These are phyloP conservation scores for Tetragonula clypearis DNA, from an alignment of 1,140 invertebrate genomes.

Conservation along the genomic window DNA sequence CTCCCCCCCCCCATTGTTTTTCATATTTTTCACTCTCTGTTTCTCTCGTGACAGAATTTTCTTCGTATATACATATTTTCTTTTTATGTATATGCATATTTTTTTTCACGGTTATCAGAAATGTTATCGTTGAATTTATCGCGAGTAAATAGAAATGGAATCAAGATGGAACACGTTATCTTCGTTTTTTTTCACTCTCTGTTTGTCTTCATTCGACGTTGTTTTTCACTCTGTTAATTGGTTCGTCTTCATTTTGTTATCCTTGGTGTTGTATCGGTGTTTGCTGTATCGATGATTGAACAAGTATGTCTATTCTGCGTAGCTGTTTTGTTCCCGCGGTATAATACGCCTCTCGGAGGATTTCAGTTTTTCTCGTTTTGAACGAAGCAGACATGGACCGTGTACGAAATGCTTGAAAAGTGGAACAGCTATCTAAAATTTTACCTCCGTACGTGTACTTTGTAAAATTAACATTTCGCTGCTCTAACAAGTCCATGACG, in stretches of 20 bases:
- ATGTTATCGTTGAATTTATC: not conserved
- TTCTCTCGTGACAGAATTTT: too few relatives aligned
- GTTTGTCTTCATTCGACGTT: not conserved
- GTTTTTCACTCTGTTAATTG: constrained; percentile 18
- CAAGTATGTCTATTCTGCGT: constrained; percentile 37
- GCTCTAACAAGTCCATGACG: not conserved
- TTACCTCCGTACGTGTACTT: not conserved
- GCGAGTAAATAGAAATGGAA: not conserved
- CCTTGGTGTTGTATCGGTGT: constrained; percentile 53
- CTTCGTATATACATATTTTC: not conserved
- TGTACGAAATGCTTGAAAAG: not conserved
- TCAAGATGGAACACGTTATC: not conserved
- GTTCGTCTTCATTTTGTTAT: constrained; percentile 46
- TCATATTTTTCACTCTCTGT: not conserved
- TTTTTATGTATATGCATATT: not conserved
- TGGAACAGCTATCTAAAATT: not conserved
- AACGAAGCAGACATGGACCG: not conserved
- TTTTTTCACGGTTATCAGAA: not conserved
- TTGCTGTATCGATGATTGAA: constrained; percentile 56
- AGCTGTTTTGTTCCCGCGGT: constrained; percentile 32
- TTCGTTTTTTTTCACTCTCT: not conserved
- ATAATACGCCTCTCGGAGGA: not conserved
- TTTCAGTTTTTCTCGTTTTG: not conserved
- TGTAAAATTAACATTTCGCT: not conserved
- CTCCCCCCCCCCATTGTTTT: not conserved